Evolutionary conservation across 1,140 invertebrate genomes (phyloP), one percentile per base, ranked within the genome.

Genomic region (Aphaenogaster floridana): DNA sequence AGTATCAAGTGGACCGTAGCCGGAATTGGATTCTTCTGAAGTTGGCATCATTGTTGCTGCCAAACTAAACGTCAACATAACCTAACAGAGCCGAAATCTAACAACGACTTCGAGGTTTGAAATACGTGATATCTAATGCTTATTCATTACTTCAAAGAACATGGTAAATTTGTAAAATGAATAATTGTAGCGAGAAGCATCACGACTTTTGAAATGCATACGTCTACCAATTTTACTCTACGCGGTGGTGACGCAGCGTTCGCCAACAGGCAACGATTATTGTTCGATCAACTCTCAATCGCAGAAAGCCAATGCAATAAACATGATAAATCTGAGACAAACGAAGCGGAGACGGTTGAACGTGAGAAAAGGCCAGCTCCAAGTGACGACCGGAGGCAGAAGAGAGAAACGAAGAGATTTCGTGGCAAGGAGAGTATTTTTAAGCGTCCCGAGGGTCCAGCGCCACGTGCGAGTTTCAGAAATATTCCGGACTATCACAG

Each of bases 401-500:
- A 81, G 80, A 81, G n/a, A 7, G 91, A 92, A 84, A 92, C 90
- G 0, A 92, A 90, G 45, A 90, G 77, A 66, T 93, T 93, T 92
- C 96, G 96, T 86, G 97, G 97, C 5, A 96, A 96, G 92, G 97
- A 98, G 92, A 98, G 97, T 93, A 97, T 98, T 86, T 98, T 97
- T 79, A 98, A 98, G 94, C 96, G 96, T 87, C 97, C 97, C 6
- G 96, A 97, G 92, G 95, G 96, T 50, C 96, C 97, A 54, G 95
- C 97, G 36, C 95, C 95, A 50, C 96, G 96, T 85, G 92, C 96
- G 39, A 94, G 95, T 68, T 90, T 95, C 5, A 95, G 95, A 84
- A 94, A 92, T 54, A 95, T 97, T 45, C 97, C 97, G 28, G 97
- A 97, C 89, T 97, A 97, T 92, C 96, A 97, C 85, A 96, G 95